Evolutionary conservation across 2,113 vertebrate genomes (phyloP).

Genomic region (Crocuta crocuta): DNA sequence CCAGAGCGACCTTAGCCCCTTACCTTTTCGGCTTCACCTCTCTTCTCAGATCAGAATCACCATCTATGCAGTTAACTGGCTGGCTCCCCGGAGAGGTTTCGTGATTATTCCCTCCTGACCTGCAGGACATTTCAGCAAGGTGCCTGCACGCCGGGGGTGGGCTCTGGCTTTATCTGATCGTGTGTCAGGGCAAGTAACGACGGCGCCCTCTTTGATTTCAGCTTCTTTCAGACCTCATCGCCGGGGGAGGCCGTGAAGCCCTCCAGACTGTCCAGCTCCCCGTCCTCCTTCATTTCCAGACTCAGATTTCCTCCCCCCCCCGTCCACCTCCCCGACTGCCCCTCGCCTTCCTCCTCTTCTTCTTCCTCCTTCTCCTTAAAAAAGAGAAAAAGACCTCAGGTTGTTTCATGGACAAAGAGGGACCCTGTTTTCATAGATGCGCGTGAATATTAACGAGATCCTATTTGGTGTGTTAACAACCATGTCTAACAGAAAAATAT

Average conservation of each 20-base stretch:
- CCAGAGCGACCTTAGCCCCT: slow-evolving; percentile 76
- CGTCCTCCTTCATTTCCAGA: slow-evolving; percentile 25
- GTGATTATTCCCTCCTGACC: slow-evolving; percentile 76
- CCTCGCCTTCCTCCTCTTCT: background rate
- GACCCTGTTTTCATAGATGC: background rate
- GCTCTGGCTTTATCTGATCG: slow-evolving; percentile 69
- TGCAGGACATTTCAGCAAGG: slow-evolving; percentile 68
- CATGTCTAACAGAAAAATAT: background rate
- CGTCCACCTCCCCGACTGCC: background rate
- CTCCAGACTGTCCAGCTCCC: slow-evolving; percentile 24
- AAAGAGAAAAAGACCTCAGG: slow-evolving; percentile 29
- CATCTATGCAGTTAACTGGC: slow-evolving; percentile 71
- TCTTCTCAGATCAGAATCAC: slow-evolving; percentile 72
- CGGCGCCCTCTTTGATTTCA: slow-evolving; percentile 63
- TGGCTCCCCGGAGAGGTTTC: slow-evolving; percentile 76
- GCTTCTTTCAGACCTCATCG: slow-evolving; percentile 65
- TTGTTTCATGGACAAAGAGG: background rate
- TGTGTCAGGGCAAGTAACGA: slow-evolving; percentile 47
- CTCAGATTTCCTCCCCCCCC: slow-evolving; percentile 27
- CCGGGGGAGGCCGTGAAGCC: slow-evolving; percentile 55
- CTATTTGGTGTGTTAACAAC: background rate
- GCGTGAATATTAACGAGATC: background rate
- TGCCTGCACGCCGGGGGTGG: slow-evolving; percentile 70
- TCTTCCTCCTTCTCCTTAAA: background rate
- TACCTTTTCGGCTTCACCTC: slow-evolving; percentile 64